Evolutionary conservation across 2,113 vertebrate genomes (phyloP).

Genomic region (Herpetotheres cachinnans): DNA sequence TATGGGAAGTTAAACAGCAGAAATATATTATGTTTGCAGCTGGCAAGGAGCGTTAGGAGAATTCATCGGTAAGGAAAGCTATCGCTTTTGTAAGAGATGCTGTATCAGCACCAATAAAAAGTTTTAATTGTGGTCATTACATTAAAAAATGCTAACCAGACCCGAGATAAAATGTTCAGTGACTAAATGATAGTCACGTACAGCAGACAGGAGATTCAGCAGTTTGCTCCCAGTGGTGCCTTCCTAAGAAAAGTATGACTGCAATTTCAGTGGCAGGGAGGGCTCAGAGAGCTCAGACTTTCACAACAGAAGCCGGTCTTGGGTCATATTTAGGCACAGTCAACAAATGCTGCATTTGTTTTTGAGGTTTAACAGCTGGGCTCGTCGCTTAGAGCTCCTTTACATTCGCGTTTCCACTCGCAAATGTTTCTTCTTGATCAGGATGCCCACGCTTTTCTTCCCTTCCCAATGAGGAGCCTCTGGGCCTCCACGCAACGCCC

Average conservation of each 20-base stretch:
- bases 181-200: neutral
- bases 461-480: neutral
- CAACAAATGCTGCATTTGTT: neutral
- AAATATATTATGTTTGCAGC: neutral
- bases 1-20: neutral
- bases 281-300: neutral
- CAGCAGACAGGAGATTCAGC: neutral
- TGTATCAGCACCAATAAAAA: slow-evolving; percentile 14
- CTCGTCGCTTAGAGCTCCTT: neutral
- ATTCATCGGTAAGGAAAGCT: neutral
- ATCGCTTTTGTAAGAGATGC: neutral
- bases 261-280: accelerated
- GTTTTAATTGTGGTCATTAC: neutral
- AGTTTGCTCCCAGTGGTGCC: accelerated
- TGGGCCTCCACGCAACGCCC: accelerated
- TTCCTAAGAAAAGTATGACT: accelerated
- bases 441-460: neutral
- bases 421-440: neutral
- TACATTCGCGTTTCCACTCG: neutral
- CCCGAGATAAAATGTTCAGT: neutral
- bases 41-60: neutral
- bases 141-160: neutral
- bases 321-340: accelerated
- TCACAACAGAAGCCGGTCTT: accelerated
- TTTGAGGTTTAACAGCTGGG: neutral